Percentiles rank a stretch among this genome's conserved stretches.
Evolutionary conservation across 1,140 invertebrate species (phyloP).

Genomic region (Zophobas morio): DNA sequence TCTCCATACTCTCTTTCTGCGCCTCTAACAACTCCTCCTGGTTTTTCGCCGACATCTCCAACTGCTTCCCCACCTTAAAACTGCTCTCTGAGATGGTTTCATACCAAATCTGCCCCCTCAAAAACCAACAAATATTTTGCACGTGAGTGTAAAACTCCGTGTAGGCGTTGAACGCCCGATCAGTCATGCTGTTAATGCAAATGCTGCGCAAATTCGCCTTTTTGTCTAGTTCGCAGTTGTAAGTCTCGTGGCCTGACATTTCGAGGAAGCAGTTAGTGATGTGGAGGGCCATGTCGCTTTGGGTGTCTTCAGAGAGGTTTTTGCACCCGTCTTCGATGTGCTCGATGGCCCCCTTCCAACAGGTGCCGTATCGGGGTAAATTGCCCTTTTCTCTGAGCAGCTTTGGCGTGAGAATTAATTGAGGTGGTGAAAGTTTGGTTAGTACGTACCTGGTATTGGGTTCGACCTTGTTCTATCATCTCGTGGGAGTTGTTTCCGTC

Average conservation of each 20-base stretch:
- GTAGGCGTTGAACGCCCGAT: constrained; percentile 74
- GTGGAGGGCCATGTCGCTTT: constrained; percentile 74
- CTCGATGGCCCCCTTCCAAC: constrained; percentile 75
- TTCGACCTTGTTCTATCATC: constrained; percentile 62
- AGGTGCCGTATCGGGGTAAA: constrained; percentile 73
- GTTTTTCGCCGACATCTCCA: constrained; percentile 61
- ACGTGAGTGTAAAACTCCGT: constrained; percentile 80
- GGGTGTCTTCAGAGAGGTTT: constrained; percentile 73
- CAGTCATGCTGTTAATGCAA: constrained; percentile 74
- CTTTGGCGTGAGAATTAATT: constrained; percentile 50
- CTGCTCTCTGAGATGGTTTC: constrained; percentile 72
- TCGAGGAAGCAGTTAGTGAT: constrained; percentile 79
- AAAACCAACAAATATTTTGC: constrained; percentile 79
- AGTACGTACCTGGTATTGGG: constrained; percentile 62
- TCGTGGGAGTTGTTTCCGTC: constrained; percentile 52
- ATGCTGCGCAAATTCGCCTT: constrained; percentile 66
- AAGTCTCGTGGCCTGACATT: constrained; percentile 72
- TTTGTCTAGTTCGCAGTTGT: constrained; percentile 70
- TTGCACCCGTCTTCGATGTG: constrained; percentile 73
- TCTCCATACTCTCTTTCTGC: constrained; percentile 72
- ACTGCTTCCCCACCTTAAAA: constrained; percentile 62
- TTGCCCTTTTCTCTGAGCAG: constrained; percentile 62
- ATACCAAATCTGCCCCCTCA: constrained; percentile 78
- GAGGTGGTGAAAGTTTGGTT: neutral
- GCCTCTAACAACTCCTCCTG: constrained; percentile 69